phyloP scores from a whole-genome alignment of 2,797 vertebrate species.

The Clarias fuscus region DNA sequence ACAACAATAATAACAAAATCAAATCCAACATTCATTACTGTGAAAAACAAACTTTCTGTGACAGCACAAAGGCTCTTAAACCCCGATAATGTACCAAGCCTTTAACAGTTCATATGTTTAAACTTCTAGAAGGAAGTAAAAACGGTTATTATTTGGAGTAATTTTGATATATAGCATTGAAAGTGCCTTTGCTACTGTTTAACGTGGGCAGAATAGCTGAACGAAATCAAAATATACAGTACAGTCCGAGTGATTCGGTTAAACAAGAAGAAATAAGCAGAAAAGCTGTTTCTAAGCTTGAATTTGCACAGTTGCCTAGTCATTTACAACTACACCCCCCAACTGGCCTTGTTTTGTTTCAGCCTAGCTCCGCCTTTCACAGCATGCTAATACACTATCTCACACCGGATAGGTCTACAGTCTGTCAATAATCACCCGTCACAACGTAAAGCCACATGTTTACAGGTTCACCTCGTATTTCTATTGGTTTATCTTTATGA shows the following conservation, averaged over 20 bases:
- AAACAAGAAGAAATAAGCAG: background rate
- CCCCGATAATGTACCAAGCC: too few species aligned
- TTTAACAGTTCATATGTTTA: background rate
- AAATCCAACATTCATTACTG: background rate
- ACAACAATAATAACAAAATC: background rate
- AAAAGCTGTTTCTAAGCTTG: background rate
- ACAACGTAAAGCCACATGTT: background rate
- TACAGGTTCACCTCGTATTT: background rate
- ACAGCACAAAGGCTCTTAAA: background rate
- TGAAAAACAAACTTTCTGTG: background rate
- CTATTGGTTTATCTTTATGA: constrained; percentile 60
- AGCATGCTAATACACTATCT: background rate
- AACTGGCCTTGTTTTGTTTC: constrained; percentile 74
- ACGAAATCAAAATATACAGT: background rate
- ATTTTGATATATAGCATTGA: background rate
- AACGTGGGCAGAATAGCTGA: background rate
- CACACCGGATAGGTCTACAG: constrained; percentile 57
- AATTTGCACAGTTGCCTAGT: constrained; percentile 37
- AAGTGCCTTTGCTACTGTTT: background rate
- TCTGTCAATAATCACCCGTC: constrained; percentile 58
- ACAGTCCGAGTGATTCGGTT: too few species aligned
- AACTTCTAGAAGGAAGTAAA: background rate
- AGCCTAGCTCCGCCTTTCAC: constrained; percentile 58
- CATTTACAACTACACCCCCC: constrained; percentile 43
- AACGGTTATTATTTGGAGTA: background rate